Conservation (phyloP, 2,113 vertebrate species). For the Triplophysa tibetana region DNA sequence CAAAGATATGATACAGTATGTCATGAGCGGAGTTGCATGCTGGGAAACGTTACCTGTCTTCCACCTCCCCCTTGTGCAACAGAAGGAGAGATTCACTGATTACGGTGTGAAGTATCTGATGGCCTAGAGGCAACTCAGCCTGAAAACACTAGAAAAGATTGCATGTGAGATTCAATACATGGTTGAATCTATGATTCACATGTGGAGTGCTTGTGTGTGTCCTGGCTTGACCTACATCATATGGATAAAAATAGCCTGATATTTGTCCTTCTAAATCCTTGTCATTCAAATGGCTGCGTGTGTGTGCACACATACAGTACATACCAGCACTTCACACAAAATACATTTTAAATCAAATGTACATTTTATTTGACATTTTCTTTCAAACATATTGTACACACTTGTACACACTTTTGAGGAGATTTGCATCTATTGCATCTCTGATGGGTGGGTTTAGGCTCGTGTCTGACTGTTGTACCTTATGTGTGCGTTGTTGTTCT, state of each 20-base stretch:
- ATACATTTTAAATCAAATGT: too few species aligned
- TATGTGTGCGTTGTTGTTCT: slow-evolving; percentile 82
- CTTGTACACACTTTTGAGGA: too few species aligned
- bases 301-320: too few species aligned
- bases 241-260: too few species aligned
- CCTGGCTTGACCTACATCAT: too few species aligned
- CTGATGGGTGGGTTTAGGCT: too few species aligned
- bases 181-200: neutral
- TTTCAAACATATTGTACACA: too few species aligned
- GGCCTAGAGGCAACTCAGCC: slow-evolving; percentile 82
- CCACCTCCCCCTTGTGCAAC: slow-evolving; percentile 80
- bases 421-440: too few species aligned
- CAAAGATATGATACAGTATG: neutral
- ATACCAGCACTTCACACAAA: too few species aligned
- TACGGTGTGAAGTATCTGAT: slow-evolving; percentile 83
- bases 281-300: too few species aligned
- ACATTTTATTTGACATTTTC: too few species aligned
- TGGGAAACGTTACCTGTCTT: slow-evolving; percentile 77
- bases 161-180: neutral
- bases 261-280: too few species aligned
- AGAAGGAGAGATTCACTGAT: slow-evolving; percentile 79
- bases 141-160: slow-evolving; percentile 79
- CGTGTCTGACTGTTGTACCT: slow-evolving; percentile 69
- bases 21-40: neutral
- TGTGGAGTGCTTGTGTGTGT: neutral